Evolutionary conservation across 2,888 invertebrate species (phyloP).

Genomic region (Cantharis rustica): DNA sequence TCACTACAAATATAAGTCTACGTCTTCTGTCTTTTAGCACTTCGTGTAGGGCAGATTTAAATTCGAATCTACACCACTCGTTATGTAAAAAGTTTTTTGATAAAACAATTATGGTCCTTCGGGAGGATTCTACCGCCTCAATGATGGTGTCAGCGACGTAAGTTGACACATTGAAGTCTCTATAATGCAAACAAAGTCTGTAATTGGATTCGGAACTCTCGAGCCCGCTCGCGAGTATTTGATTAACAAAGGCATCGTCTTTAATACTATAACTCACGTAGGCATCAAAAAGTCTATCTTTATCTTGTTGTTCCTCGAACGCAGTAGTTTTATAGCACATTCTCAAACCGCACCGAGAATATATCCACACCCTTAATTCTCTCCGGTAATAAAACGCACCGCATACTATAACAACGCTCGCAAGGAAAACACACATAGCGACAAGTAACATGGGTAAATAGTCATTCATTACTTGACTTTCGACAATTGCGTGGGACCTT

Average conservation of each 20-base stretch:
- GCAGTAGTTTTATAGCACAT: constrained; percentile 84
- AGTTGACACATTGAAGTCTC: constrained; percentile 86
- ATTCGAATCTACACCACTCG: constrained; percentile 95
- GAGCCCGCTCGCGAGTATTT: constrained; percentile 85
- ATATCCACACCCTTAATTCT: constrained; percentile 83
- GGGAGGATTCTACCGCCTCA: constrained; percentile 88
- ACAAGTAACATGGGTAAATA: constrained; percentile 79
- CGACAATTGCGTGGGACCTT: constrained; percentile 73
- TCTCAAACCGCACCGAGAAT: constrained; percentile 82
- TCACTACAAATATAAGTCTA: constrained; percentile 86
- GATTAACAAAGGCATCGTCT: constrained; percentile 89
- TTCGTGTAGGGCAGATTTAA: constrained; percentile 90
- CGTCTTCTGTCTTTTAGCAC: constrained; percentile 85
- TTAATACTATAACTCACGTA: constrained; percentile 94
- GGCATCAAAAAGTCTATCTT: constrained; percentile 89
- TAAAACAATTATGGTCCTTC: constrained; percentile 86
- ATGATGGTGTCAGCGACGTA: constrained; percentile 92
- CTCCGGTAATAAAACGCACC: constrained; percentile 81
- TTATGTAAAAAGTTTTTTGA: constrained; percentile 93
- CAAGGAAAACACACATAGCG: constrained; percentile 76
- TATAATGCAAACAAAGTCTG: constrained; percentile 87
- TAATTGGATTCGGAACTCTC: constrained; percentile 83
- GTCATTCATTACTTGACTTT: constrained; percentile 79
- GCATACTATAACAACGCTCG: constrained; percentile 76
- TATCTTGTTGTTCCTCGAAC: constrained; percentile 80